Conservation (phyloP, 2,888 invertebrate species). For the Chironomus tentans region DNA sequence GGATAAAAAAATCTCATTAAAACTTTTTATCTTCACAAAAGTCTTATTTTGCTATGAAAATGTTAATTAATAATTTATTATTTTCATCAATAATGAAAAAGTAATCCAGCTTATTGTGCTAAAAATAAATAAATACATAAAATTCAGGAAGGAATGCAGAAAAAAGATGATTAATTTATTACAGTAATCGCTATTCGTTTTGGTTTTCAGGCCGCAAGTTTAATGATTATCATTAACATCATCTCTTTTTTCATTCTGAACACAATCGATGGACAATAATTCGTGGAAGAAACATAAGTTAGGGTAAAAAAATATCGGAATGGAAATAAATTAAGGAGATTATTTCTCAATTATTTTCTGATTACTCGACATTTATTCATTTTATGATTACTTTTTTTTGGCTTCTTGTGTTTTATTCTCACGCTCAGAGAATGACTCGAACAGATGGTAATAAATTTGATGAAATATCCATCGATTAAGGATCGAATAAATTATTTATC, state of each 20-base stretch:
- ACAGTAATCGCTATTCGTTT: not conserved
- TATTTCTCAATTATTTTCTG: constrained; percentile 23
- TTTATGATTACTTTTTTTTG: too few relatives aligned
- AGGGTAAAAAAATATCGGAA: not conserved
- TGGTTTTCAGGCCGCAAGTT: too few relatives aligned
- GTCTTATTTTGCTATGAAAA: not conserved
- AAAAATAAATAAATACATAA: not conserved
- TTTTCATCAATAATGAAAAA: not conserved
- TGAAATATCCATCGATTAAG: too few relatives aligned
- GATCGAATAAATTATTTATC: too few relatives aligned
- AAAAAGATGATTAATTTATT: not conserved
- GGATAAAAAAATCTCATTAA: not conserved
- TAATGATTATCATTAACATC: not conserved
- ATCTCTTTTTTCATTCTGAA: not conserved
- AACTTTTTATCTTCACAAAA: not conserved
- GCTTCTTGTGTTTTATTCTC: too few relatives aligned
- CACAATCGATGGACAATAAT: not conserved
- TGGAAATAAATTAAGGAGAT: constrained; percentile 19
- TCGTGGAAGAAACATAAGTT: not conserved
- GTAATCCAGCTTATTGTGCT: not conserved
- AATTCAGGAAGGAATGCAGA: not conserved
- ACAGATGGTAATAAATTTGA: too few relatives aligned
- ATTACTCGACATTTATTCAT: constrained; percentile 14
- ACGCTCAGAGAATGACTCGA: too few relatives aligned
- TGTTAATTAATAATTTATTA: not conserved